A percentile compares a stretch with the other conserved stretches of the same genome.
phyloP scores from a whole-genome alignment of 2,888 invertebrate species.

The Cynaeus angustus region DNA sequence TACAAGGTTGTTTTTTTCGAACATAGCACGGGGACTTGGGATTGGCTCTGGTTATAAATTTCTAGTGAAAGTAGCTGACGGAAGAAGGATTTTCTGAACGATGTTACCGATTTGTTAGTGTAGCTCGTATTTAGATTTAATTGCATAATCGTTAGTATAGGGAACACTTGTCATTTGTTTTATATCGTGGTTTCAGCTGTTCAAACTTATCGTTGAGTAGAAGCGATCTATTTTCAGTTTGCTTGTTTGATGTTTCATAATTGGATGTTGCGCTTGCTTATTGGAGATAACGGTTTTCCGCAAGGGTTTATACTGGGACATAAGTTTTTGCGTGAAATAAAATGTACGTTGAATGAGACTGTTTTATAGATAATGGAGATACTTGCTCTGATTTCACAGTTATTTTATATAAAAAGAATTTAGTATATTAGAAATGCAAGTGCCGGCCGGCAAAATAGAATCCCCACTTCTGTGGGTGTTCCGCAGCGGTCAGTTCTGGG shows the following conservation, averaged over 20 bases:
- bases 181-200: slow-evolving; percentile 25
- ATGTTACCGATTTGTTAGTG: not conserved
- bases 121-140: not conserved
- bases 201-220: slow-evolving; percentile 3
- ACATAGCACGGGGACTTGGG: not conserved
- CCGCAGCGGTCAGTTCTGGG: not conserved
- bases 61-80: not conserved
- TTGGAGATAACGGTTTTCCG: slow-evolving; percentile 1
- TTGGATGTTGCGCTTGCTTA: not conserved
- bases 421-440: too few relatives aligned
- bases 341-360: too few relatives aligned
- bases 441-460: too few relatives aligned
- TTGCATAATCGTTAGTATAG: slow-evolving; percentile 7
- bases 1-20: not conserved
- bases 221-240: slow-evolving; percentile 24
- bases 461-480: too few relatives aligned
- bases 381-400: too few relatives aligned
- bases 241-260: slow-evolving; percentile 10
- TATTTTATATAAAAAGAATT: too few relatives aligned
- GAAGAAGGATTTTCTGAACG: not conserved
- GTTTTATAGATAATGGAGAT: too few relatives aligned
- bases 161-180: slow-evolving; percentile 7
- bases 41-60: not conserved
- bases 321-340: not conserved
- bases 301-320: not conserved